Evolutionary conservation across 2,888 invertebrate species (phyloP).

Genomic region (Heliconius hortense): DNA sequence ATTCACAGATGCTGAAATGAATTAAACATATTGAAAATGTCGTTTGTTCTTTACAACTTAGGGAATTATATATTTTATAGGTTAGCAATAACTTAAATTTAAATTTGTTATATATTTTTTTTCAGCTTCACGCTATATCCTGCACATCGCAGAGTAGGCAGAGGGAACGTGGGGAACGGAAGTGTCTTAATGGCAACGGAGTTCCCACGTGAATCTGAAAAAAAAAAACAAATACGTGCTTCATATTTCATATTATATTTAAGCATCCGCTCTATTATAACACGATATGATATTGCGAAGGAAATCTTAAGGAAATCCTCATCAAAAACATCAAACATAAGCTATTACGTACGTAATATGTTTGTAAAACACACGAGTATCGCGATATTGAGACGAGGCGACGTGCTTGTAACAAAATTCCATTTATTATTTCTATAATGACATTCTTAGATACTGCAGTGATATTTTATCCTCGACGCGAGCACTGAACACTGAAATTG

Average conservation of each 20-base stretch:
- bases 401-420: slow-evolving; percentile 21
- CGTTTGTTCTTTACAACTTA: background rate
- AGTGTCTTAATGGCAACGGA: background rate
- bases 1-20: background rate
- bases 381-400: slow-evolving; percentile 15
- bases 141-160: no score
- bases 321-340: slow-evolving; percentile 20
- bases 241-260: background rate
- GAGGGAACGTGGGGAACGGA: background rate
- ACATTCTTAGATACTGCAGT: slow-evolving; percentile 26
- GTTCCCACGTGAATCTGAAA: background rate
- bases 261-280: background rate
- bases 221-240: background rate
- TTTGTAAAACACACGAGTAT: slow-evolving; percentile 15
- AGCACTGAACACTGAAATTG: slow-evolving; percentile 48
- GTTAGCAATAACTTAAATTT: background rate
- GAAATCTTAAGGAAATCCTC: slow-evolving; percentile 13
- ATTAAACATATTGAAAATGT: background rate
- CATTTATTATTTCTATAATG: slow-evolving; percentile 41
- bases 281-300: background rate
- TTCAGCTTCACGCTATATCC: no score
- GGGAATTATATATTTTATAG: background rate
- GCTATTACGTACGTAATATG: slow-evolving; percentile 21
- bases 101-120: no score
- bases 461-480: slow-evolving; percentile 39